phyloP scores from a whole-genome alignment of 53 echinoderm and acorn worm species.

The Antedon mediterranea region DNA sequence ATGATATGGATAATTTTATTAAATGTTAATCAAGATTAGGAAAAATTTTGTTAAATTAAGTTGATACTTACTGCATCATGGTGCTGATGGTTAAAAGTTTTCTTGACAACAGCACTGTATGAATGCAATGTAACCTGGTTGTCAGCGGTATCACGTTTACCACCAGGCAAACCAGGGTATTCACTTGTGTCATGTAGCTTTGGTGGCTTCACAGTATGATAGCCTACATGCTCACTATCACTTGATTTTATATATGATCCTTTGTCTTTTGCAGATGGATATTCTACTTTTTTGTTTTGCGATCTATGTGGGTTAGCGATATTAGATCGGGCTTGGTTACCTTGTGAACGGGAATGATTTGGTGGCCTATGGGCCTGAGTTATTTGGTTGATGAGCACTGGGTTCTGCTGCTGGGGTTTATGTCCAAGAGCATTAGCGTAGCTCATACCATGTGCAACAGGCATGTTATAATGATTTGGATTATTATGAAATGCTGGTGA shows the following conservation, averaged over 20 bases:
- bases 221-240: conserved; percentile 4
- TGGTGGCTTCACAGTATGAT: conserved; percentile 31
- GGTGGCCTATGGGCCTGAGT: neutral
- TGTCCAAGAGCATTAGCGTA: conserved; percentile 40
- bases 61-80: conserved; percentile 15
- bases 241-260: conserved; percentile 13
- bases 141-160: neutral
- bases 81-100: conserved; percentile 6
- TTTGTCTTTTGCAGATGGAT: conserved; percentile 27
- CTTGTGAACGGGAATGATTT: neutral
- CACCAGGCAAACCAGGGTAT: conserved; percentile 65
- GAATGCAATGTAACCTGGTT: neutral
- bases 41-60: too few relatives aligned
- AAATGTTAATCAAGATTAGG: too few relatives aligned
- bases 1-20: too few relatives aligned
- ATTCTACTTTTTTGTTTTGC: neutral
- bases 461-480: conserved; percentile 5
- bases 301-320: neutral
- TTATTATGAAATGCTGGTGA: conserved; percentile 1
- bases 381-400: neutral
- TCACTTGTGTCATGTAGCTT: conserved; percentile 50
- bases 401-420: conserved; percentile 2
- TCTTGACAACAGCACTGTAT: conserved; percentile 65
- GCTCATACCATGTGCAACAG: conserved; percentile 32
- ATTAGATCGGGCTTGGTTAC: neutral